Conservation (phyloP, 53 echinoderm and acorn worm species). For the Arbacia lixula region DNA sequence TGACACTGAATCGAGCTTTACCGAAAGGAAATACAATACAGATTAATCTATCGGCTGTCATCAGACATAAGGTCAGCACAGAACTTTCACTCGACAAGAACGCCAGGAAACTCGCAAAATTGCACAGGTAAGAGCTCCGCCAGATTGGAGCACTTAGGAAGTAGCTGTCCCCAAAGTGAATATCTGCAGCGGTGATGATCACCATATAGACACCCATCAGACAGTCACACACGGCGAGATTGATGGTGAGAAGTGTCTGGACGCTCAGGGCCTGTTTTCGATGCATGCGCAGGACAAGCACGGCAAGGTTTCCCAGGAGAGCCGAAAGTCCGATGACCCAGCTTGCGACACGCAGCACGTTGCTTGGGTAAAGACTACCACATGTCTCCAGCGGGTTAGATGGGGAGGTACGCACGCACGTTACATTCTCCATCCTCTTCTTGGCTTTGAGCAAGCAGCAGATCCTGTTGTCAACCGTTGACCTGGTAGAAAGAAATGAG, state of each 20-base stretch:
- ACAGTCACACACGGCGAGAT: slow-evolving; percentile 10
- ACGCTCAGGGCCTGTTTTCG: not conserved
- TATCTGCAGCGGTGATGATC: slow-evolving; percentile 29
- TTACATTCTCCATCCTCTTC: not conserved
- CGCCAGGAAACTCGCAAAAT: slow-evolving; percentile 9
- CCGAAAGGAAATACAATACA: slow-evolving; percentile 29
- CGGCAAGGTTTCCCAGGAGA: slow-evolving; percentile 10
- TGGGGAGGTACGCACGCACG: not conserved
- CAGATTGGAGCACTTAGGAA: slow-evolving; percentile 32
- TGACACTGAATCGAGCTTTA: not conserved
- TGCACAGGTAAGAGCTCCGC: slow-evolving; percentile 18
- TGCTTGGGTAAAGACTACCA: slow-evolving; percentile 9
- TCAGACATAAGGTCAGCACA: slow-evolving; percentile 4
- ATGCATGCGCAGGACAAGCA: not conserved
- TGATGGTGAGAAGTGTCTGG: slow-evolving; percentile 6
- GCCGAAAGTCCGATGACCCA: slow-evolving; percentile 18
- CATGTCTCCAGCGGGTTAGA: slow-evolving; percentile 5
- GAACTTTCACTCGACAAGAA: slow-evolving; percentile 44
- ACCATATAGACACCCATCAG: slow-evolving; percentile 43
- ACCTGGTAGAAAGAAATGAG: not conserved
- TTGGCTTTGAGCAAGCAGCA: not conserved
- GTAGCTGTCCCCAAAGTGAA: slow-evolving; percentile 13
- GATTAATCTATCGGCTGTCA: slow-evolving; percentile 28
- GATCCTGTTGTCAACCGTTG: not conserved
- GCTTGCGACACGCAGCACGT: not conserved